These are phyloP conservation scores for Pardalotus punctatus DNA, from an alignment of 2,113 vertebrate genomes.

Conservation along the genomic window DNA sequence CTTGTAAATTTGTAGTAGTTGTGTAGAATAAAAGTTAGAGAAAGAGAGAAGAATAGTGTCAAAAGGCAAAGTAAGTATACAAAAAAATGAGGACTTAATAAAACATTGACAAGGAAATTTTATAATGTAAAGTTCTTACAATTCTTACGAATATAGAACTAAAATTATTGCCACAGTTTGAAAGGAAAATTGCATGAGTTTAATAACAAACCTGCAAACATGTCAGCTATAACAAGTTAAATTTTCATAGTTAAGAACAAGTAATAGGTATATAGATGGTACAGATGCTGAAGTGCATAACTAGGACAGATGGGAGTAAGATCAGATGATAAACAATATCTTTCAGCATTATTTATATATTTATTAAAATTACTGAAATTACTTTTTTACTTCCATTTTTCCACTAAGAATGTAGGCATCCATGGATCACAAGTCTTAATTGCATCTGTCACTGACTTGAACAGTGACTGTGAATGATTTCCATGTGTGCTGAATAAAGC, in stretches of 20 bases:
- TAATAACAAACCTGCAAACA: background rate
- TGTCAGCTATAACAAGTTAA: background rate
- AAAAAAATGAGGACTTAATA: background rate
- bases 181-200: background rate
- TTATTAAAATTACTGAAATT: background rate
- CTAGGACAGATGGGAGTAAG: background rate
- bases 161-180: background rate
- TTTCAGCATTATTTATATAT: background rate
- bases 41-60: background rate
- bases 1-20: background rate
- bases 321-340: background rate
- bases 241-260: background rate
- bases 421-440: background rate
- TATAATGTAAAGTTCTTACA: background rate
- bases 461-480: background rate
- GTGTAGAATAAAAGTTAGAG: background rate
- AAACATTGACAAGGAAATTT: background rate
- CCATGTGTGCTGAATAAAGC: background rate
- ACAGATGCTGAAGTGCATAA: background rate
- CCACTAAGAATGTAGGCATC: background rate
- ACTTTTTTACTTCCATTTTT: background rate
- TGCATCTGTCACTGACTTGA: background rate
- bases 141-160: background rate
- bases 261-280: background rate
- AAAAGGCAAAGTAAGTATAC: background rate